Evolutionary conservation across 2,797 vertebrate genomes (phyloP).

Genomic region (Hybognathus amarus): DNA sequence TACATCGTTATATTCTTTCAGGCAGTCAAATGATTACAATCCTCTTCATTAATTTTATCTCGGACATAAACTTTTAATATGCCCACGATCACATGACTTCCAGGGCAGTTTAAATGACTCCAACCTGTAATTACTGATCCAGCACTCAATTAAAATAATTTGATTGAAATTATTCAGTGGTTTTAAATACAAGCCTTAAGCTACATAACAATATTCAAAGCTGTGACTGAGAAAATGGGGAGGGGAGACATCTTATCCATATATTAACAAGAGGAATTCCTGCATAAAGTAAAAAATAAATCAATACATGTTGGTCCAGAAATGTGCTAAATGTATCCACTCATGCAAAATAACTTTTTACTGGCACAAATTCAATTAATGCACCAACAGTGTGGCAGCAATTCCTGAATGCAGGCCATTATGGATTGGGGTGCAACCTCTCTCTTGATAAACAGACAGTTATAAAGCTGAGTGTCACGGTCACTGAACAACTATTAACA

Average conservation of each 20-base stretch:
- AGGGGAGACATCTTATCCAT: slow-evolving; percentile 79
- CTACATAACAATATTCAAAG: slow-evolving; percentile 99
- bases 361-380: slow-evolving; percentile 87
- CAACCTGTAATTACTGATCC: slow-evolving; percentile 99
- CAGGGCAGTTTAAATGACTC: slow-evolving; percentile 95
- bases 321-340: slow-evolving; percentile 89
- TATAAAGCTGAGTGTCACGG: slow-evolving; percentile 42
- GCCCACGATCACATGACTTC: slow-evolving; percentile 91
- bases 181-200: slow-evolving; percentile 99
- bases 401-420: slow-evolving; percentile 75
- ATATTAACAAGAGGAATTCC: slow-evolving; percentile 78
- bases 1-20: slow-evolving; percentile 72
- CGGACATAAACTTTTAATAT: slow-evolving; percentile 99
- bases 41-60: slow-evolving; percentile 99
- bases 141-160: slow-evolving; percentile 99
- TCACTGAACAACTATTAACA: slow-evolving; percentile 61
- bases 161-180: slow-evolving; percentile 99
- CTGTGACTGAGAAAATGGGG: slow-evolving; percentile 88
- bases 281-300: too few species aligned
- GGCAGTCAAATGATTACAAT: slow-evolving; percentile 87
- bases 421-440: slow-evolving; percentile 78
- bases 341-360: slow-evolving; percentile 85
- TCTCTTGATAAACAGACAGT: slow-evolving; percentile 74
- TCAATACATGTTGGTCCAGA: slow-evolving; percentile 73
- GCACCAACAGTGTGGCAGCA: slow-evolving; percentile 78